Base-by-base conservation (phyloP, 2,888 invertebrate species). In the Ophion obscuratus region DNA sequence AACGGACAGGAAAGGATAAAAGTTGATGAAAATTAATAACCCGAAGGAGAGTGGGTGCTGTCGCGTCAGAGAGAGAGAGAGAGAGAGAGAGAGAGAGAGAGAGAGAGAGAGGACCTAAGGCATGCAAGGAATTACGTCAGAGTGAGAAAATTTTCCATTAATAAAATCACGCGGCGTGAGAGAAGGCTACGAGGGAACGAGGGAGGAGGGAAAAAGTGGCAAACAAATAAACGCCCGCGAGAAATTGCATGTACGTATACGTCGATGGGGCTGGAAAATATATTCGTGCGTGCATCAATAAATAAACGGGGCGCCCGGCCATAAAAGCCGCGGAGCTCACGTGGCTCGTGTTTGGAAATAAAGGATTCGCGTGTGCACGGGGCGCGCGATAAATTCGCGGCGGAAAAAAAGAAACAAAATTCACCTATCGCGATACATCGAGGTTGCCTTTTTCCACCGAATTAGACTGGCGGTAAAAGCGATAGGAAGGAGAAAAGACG, bases 11-110 rank as follows among this genome's bases (percentile, higher is more conserved):
- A 71, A 57, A 75, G 47, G 61, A 24, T 61, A 67, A 76, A 67
- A 78, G 20, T 57, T 85, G 77, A 86, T 81, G 81, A 81, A 81
- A 81, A 83, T 83, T 86, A 59, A 86, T 78, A 81, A 71, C 74
- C 59, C 61, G 20, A 17, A 53, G 14, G 53, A 4, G 14, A 40
- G 40, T 6, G 9, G 40, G 40, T 7, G 67, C 57, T 47, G 64
- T 81, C 62, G 68, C 59, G 68, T 31, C 66, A 27, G 31, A 20
- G 27, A 24, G 61, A 47, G 11, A 20, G 64, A 61, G 70, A 81
- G 66, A 61, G 66, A 59, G 59, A 67, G 80, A 47, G 59, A 71
- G 47, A 80, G 17, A 57, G 11, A n/a, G 17, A n/a, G 24, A 36
- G n/a, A 20, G 40, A n/a, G 57, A 53, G 53, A 70, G 74, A 24